A percentile compares a stretch with the other conserved stretches of the same genome.
These are phyloP conservation scores for Callinectes sapidus DNA, from an alignment of 2,888 invertebrate species.

Conservation along the genomic window DNA sequence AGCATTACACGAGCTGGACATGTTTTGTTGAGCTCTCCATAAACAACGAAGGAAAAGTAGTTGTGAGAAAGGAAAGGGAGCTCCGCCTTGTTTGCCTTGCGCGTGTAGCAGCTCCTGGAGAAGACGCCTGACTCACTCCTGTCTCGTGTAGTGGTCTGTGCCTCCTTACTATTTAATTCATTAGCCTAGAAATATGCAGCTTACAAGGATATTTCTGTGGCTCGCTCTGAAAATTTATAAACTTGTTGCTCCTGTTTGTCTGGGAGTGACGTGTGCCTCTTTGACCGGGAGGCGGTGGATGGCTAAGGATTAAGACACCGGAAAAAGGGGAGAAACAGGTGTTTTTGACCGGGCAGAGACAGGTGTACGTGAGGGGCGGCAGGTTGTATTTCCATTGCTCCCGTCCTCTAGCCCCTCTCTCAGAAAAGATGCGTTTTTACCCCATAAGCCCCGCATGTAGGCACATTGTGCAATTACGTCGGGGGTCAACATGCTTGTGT, in stretches of 20 bases:
- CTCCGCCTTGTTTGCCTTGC: constrained; percentile 7
- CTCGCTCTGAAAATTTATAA: background rate
- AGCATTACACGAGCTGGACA: background rate
- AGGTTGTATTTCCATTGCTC: background rate
- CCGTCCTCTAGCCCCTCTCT: background rate
- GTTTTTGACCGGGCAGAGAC: background rate
- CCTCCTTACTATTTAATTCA: background rate
- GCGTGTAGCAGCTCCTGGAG: background rate
- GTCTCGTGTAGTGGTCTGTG: background rate
- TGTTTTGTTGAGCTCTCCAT: background rate
- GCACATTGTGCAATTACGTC: constrained; percentile 8
- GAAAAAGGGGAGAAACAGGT: background rate
- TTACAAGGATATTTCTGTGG: background rate
- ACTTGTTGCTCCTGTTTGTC: background rate
- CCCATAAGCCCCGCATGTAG: background rate
- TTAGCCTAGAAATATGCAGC: background rate
- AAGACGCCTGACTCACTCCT: background rate
- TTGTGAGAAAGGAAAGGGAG: background rate
- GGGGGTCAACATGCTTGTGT: constrained; percentile 23
- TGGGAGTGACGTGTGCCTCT: background rate
- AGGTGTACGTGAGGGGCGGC: background rate
- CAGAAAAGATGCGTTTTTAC: background rate
- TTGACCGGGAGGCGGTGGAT: background rate
- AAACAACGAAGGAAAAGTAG: background rate
- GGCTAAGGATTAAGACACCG: background rate